phyloP scores from a whole-genome alignment of 64 coral and sea anemone genomes.

The Actinia tenebrosa region DNA sequence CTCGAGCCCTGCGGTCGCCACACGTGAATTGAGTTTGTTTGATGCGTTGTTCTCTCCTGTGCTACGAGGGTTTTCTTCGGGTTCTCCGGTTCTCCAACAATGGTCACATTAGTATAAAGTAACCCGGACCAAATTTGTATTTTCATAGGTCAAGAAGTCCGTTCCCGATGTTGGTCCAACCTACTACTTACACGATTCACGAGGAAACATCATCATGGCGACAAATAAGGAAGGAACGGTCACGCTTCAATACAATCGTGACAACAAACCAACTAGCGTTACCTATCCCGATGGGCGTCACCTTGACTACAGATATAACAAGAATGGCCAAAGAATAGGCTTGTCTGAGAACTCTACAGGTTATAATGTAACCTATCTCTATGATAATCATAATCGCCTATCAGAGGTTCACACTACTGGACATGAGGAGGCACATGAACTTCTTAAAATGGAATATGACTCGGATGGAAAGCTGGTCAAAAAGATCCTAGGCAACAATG shows the following conservation, averaged over 20 bases:
- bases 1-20: no score
- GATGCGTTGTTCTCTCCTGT: no score
- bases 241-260: constrained; percentile 32
- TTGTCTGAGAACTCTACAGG: constrained; percentile 42
- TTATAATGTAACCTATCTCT: constrained; percentile 37
- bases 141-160: constrained; percentile 37
- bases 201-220: constrained; percentile 70
- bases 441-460: constrained; percentile 45
- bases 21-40: no score
- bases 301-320: constrained; percentile 48
- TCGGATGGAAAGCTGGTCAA: constrained; percentile 38
- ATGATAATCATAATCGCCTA: constrained; percentile 48
- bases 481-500: constrained; percentile 55
- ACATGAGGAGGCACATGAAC: constrained; percentile 12
- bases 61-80: no score
- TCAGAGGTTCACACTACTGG: constrained; percentile 2
- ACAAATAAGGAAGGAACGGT: constrained; percentile 52
- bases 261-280: constrained; percentile 35
- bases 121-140: neutral
- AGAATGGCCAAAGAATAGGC: constrained; percentile 46
- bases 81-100: no score
- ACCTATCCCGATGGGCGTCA: constrained; percentile 53
- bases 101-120: no score
- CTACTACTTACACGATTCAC: constrained; percentile 50
- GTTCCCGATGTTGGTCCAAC: constrained; percentile 47